A percentile compares a stretch with the other conserved stretches of the same genome.
Evolutionary conservation across 2,888 invertebrate species (phyloP).

Genomic region (Ormyrus nitidulus): DNA sequence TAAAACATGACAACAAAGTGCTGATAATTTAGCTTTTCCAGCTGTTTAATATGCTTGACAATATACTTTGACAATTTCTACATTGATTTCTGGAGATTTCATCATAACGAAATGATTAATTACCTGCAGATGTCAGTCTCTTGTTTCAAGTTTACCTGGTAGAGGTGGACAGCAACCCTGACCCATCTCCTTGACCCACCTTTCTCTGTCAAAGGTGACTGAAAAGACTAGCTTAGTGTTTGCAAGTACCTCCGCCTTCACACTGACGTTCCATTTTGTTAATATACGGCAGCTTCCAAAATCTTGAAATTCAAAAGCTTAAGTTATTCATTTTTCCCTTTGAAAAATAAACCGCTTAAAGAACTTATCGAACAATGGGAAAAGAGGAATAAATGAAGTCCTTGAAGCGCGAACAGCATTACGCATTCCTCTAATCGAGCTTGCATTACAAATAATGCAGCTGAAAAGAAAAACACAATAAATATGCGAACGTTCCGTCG

Average conservation of each 20-base stretch:
- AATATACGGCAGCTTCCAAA: not conserved
- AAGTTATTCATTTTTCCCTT: too few relatives aligned
- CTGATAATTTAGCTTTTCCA: too few relatives aligned
- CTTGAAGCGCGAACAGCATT: slow-evolving; percentile 12
- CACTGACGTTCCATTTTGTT: slow-evolving; percentile 15
- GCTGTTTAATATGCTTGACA: too few relatives aligned
- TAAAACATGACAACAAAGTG: too few relatives aligned
- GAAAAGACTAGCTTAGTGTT: too few relatives aligned
- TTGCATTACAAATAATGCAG: not conserved
- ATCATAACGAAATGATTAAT: too few relatives aligned
- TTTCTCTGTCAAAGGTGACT: not conserved
- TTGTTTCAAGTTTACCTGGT: slow-evolving; percentile 1
- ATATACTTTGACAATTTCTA: too few relatives aligned
- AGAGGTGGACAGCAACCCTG: slow-evolving; percentile 14
- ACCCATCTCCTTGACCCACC: slow-evolving; percentile 22
- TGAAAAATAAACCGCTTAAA: too few relatives aligned
- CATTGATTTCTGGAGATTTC: too few relatives aligned
- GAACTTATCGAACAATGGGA: not conserved
- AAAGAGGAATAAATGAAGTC: not conserved
- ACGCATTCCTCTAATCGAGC: slow-evolving; percentile 8
- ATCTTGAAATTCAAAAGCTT: not conserved
- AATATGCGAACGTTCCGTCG: slow-evolving; percentile 20
- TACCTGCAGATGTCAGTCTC: not conserved
- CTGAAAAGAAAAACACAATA: slow-evolving; percentile 8
- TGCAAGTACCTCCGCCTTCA: too few relatives aligned